A percentile compares a stretch with the other conserved stretches of the same genome.
Conservation (phyloP, 1,140 invertebrate species). For the Drosophila miranda region DNA sequence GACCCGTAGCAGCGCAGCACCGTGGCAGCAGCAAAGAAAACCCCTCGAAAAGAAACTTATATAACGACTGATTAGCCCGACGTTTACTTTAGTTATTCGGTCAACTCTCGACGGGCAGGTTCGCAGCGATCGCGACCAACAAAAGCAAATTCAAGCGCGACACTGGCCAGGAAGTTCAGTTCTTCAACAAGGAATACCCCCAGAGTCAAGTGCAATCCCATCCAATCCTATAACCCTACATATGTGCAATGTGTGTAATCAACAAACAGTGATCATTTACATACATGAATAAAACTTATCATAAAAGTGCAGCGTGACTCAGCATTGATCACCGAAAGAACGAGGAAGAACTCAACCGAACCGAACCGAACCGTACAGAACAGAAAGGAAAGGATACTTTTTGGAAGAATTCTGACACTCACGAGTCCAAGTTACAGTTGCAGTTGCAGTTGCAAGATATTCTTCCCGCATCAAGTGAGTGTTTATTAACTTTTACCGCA, state of each 20-base stretch:
- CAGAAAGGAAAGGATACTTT: conserved; percentile 57
- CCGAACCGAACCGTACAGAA: conserved; percentile 14
- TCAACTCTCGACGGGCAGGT: conserved; percentile 82
- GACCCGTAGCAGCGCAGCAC: conserved; percentile 17
- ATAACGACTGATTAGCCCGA: conserved; percentile 80
- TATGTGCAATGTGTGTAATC: conserved; percentile 57
- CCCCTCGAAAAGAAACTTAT: conserved; percentile 74
- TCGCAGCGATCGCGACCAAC: conserved; percentile 67
- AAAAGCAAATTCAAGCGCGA: conserved; percentile 26
- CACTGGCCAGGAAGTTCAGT: conserved; percentile 40
- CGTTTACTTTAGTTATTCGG: conserved; percentile 82
- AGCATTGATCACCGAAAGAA: conserved; percentile 35
- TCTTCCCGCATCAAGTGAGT: conserved; percentile 64
- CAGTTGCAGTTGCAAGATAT: conserved; percentile 38
- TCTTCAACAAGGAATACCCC: conserved; percentile 42
- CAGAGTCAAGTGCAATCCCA: conserved; percentile 38
- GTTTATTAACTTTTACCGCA: conserved; percentile 44
- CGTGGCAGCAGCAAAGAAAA: conserved; percentile 52
- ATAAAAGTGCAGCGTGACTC: conserved; percentile 55
- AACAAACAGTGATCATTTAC: conserved; percentile 57
- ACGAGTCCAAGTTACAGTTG: conserved; percentile 30
- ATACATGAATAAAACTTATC: conserved; percentile 60
- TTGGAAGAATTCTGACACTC: conserved; percentile 37
- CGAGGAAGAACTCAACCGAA: conserved; percentile 12
- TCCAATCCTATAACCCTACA: conserved; percentile 24